A percentile compares a stretch with the other conserved stretches of the same genome.
phyloP scores from a whole-genome alignment of 1,140 invertebrate genomes.

The Papilio glaucus region DNA sequence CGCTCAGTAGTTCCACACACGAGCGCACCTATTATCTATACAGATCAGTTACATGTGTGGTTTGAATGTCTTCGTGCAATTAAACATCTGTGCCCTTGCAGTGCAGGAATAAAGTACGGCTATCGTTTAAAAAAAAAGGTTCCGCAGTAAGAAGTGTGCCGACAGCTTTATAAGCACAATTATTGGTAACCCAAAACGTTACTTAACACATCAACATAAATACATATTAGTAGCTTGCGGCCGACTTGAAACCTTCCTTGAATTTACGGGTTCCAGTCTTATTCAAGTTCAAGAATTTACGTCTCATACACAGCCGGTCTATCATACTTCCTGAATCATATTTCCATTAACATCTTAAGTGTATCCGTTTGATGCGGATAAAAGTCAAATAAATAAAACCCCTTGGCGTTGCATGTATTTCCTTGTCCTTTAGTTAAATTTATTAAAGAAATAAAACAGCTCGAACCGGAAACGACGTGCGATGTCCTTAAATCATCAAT shows the following conservation, averaged over 20 bases:
- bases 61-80: too few relatives aligned
- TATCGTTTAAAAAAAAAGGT: not conserved
- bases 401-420: not conserved
- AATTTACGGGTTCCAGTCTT: too few relatives aligned
- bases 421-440: constrained; percentile 1
- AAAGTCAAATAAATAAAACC: constrained; percentile 3
- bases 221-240: too few relatives aligned
- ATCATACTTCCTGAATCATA: constrained; percentile 3
- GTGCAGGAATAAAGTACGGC: not conserved
- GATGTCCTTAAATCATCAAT: constrained; percentile 30
- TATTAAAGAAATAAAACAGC: constrained; percentile 6
- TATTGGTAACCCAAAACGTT: not conserved
- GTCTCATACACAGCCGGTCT: too few relatives aligned
- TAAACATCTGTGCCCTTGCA: not conserved
- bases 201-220: too few relatives aligned
- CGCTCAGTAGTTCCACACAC: not conserved
- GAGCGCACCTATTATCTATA: not conserved
- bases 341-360: not conserved
- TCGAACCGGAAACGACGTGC: not conserved
- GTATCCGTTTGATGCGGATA: constrained; percentile 17
- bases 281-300: too few relatives aligned
- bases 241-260: too few relatives aligned
- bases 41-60: not conserved
- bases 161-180: not conserved
- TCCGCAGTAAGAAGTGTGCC: not conserved